phyloP scores from a whole-genome alignment of 2,113 vertebrate genomes.

The Polypterus senegalus region DNA sequence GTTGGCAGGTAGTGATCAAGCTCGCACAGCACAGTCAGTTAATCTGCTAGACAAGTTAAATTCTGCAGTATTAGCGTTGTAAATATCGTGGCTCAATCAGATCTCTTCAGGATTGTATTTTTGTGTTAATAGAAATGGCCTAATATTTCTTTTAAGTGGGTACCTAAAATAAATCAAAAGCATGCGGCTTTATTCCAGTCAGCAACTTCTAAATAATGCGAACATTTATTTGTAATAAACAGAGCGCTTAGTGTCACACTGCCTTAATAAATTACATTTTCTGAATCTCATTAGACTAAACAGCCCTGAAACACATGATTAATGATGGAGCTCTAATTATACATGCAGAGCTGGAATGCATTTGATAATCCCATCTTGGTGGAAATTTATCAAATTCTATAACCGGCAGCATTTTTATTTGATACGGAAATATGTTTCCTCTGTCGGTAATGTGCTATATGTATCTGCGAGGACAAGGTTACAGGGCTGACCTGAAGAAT shows the following conservation, averaged over 20 bases:
- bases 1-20: no score
- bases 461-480: no score
- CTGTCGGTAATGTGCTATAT: no score
- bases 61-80: no score
- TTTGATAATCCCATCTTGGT: conserved; percentile 52
- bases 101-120: no score
- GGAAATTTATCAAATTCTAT: conserved; percentile 42
- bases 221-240: conserved; percentile 74
- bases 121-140: no score
- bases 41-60: no score
- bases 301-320: conserved; percentile 69
- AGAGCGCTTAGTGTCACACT: conserved; percentile 62
- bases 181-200: conserved; percentile 46
- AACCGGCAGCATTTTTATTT: conserved; percentile 25
- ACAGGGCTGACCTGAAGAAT: no score
- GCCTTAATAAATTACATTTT: conserved; percentile 69
- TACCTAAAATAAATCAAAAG: conserved; percentile 1
- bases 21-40: no score
- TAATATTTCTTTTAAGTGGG: not conserved
- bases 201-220: conserved; percentile 60
- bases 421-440: conserved; percentile 12
- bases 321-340: conserved; percentile 80
- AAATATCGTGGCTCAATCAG: no score
- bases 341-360: conserved; percentile 56
- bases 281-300: conserved; percentile 76